Conservation (phyloP, 64 coral and sea anemone genomes). For the Pocillopora damicornis region DNA sequence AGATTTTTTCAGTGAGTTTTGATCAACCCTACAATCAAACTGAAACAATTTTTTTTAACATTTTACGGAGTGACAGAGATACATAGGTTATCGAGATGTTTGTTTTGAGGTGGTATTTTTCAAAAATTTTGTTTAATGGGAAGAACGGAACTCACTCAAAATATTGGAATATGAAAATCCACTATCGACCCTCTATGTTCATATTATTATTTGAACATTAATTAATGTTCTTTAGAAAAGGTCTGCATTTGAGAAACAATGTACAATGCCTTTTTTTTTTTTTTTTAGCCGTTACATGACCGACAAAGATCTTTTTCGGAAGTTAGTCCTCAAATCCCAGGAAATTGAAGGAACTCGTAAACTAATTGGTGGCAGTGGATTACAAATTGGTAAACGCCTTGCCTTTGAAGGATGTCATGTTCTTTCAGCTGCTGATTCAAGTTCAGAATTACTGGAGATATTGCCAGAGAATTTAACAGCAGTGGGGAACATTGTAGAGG, state of each 20-base stretch:
- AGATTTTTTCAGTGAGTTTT: too few species aligned
- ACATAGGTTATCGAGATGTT: too few species aligned
- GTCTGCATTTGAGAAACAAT: background rate
- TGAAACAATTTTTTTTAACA: too few species aligned
- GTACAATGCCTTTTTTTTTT: background rate
- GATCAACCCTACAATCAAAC: too few species aligned
- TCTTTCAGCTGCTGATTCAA: slow-evolving; percentile 56
- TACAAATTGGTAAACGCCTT: slow-evolving; percentile 64
- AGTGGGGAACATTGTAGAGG: slow-evolving; percentile 48
- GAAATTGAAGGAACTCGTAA: slow-evolving; percentile 52
- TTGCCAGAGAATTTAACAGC: slow-evolving; percentile 52
- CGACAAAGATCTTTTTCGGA: slow-evolving; percentile 65
- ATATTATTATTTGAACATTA: background rate
- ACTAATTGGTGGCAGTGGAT: slow-evolving; percentile 63
- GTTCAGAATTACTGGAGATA: slow-evolving; percentile 29
- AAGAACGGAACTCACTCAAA: too few species aligned
- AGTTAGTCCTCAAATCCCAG: slow-evolving; percentile 40
- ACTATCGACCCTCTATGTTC: too few species aligned
- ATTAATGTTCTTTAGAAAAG: background rate
- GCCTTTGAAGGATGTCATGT: slow-evolving; percentile 59
- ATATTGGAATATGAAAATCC: too few species aligned
- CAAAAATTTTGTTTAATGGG: too few species aligned
- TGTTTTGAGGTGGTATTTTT: too few species aligned
- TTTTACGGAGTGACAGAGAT: too few species aligned
- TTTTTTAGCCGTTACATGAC: slow-evolving; percentile 53